Base-by-base conservation (phyloP, 2,888 invertebrate genomes). In the Mythimna vitellina region DNA sequence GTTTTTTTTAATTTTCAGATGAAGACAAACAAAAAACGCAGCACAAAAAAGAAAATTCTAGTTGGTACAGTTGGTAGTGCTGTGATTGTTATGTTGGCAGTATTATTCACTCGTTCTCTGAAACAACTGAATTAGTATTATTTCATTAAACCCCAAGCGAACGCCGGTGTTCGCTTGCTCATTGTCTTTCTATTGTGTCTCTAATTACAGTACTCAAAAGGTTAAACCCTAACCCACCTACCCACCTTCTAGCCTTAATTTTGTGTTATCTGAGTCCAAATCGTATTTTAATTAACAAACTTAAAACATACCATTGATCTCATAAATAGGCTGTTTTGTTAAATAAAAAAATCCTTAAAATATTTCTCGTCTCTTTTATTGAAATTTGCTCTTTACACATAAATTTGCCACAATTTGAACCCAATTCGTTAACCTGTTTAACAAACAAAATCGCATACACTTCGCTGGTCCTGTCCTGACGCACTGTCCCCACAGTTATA, bases 11-110 rank as follows among this genome's bases (percentile, higher is more conserved):
- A 54, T 42, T 92, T 92, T 56, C 86, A 94, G 94, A 79, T 74
- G 46, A 73, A 91, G 4, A 86, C 83, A 56, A 85, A 81, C 29
- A 85, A 80, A 49, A 49, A 7, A 20, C 53, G 53, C 49, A 89
- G 76, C 57, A 92, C 87, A 76, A 92, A 88, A 69, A 96, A 94
- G 82, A 96, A 95, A 78, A 83, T 95, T 35, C 63, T 95, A 42
- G 93, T 96, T 58, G 95, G 92, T n/a, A 88, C 93, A 35, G 69
- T 94, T 29, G 96, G 96, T 22, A 92, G 93, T 83, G 92, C 90
- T 49, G 88, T 90, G 3, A 91, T 95, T 82, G 91, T 88, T 63
- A 82, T 92, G 25, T 79, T 96, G 70, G 88, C 93, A 56, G 88
- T 93, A 29, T 85, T 93, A 49, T 95, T 96, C 90, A 86, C 91